Base-by-base conservation (phyloP, 1,140 invertebrate genomes). In the Eubasilissa regina region DNA sequence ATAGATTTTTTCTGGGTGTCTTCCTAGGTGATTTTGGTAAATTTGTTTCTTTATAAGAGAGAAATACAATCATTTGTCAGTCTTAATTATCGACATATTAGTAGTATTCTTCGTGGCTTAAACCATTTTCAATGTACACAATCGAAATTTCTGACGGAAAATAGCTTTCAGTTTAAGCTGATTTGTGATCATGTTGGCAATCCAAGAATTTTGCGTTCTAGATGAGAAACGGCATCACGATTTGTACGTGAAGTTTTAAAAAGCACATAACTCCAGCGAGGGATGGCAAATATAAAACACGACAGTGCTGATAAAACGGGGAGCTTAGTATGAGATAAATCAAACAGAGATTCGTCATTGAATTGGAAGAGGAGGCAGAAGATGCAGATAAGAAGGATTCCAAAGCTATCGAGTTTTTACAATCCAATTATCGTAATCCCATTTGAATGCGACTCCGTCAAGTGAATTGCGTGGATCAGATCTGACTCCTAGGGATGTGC, bases 361-460 rank as follows among this genome's bases (percentile, higher is more conserved):
- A 70, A 68, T 47, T 44, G 44, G 64, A 45, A 17, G 44, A 70
- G 66, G 44, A 70, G 58, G 66, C 47, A 70, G 45, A 51, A 21
- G 51, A 47, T 4, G 21, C 17, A 47, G 58, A 62, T 70, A 48
- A 3, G 15, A 48, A 70, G 66, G 44, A 68, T 21, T 70, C 47
- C 47, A 53, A 70, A 19, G 45, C 10, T 48, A 48, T 51, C 45
- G 66, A 25, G 17, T 70, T 64, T 70, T 70, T 70, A 70, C 66
- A 70, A 70, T 70, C 45, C 66, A 70, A 70, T 70, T 70, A 70
- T 70, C 47, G 17, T 70, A 70, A 70, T 48, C 66, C 66, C 17
- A 48, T 70, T 70, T 70, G 66, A 70, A 19, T 70, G 47, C 66
- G 66, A 70, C 66, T 70, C 47, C 13, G 17, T 0, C 17, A 51